Percentiles rank a stretch among this genome's conserved stretches.
These are phyloP conservation scores for Coptodon bakossiorum DNA, from an alignment of 2,113 vertebrate genomes.

Conservation along the genomic window DNA sequence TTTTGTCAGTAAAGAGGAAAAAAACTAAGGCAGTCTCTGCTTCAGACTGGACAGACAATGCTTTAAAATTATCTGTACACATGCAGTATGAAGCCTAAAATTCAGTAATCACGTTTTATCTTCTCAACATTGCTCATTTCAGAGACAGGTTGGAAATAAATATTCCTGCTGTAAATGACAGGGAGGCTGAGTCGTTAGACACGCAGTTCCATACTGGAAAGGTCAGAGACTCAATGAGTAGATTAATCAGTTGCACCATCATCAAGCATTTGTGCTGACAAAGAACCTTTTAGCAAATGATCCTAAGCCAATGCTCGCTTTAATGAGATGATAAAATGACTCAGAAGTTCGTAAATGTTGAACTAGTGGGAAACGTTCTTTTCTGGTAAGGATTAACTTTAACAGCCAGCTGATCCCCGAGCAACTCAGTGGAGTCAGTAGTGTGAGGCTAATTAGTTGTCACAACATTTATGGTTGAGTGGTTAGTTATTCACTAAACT, in stretches of 20 bases:
- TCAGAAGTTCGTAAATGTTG: neutral
- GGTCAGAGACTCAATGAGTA: constrained; percentile 15
- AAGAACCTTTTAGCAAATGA: neutral
- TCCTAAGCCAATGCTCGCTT: neutral
- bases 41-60: neutral
- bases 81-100: neutral
- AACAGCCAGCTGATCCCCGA: neutral
- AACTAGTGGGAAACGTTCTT: neutral
- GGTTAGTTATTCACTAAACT: neutral
- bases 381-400: neutral
- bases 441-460: neutral
- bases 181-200: neutral
- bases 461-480: neutral
- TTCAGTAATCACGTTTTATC: neutral
- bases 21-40: accelerated
- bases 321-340: neutral
- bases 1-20: neutral
- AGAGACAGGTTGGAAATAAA: neutral
- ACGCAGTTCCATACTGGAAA: constrained; percentile 1
- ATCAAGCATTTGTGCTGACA: neutral
- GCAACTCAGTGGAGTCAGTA: neutral
- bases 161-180: neutral
- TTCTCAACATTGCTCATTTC: neutral
- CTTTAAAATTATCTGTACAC: neutral
- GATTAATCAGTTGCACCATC: neutral